phyloP scores from a whole-genome alignment of 2,113 vertebrate genomes.

The Dunckerocampus dactyliophorus region DNA sequence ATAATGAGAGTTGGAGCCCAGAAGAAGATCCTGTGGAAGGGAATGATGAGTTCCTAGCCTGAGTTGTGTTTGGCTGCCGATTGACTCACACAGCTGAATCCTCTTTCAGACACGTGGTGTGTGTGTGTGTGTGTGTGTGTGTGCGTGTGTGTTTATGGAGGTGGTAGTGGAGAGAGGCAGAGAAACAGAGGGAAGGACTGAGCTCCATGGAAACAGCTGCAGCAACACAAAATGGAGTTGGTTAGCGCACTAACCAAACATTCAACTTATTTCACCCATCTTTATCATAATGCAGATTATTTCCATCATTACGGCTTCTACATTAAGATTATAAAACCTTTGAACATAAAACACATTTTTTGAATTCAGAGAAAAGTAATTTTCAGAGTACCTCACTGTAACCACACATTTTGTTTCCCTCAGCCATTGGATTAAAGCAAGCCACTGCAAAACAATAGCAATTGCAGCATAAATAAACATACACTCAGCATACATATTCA shows the following conservation, averaged over 20 bases:
- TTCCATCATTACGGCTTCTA: conserved; percentile 27
- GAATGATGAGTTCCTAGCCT: conserved; percentile 31
- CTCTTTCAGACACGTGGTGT: conserved; percentile 53
- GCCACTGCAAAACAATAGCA: neutral
- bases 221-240: conserved; percentile 68
- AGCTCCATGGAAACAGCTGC: conserved; percentile 70
- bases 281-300: conserved; percentile 39
- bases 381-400: too few relatives aligned
- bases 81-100: conserved; percentile 62
- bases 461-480: neutral
- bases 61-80: conserved; percentile 46
- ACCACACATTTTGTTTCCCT: neutral
- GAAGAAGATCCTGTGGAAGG: conserved; percentile 27
- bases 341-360: neutral
- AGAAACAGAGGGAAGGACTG: conserved; percentile 38
- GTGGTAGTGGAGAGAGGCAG: conserved; percentile 8
- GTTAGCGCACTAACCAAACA: conserved; percentile 59
- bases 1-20: conserved; percentile 30
- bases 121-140: conserved; percentile 21
- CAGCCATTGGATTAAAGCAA: neutral
- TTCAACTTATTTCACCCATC: conserved; percentile 55
- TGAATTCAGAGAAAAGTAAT: neutral
- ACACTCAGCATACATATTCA: neutral
- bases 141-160: conserved; percentile 16
- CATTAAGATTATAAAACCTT: neutral